These are phyloP conservation scores for Camelus bactrianus DNA, from an alignment of 2,113 vertebrate genomes.

Conservation along the genomic window DNA sequence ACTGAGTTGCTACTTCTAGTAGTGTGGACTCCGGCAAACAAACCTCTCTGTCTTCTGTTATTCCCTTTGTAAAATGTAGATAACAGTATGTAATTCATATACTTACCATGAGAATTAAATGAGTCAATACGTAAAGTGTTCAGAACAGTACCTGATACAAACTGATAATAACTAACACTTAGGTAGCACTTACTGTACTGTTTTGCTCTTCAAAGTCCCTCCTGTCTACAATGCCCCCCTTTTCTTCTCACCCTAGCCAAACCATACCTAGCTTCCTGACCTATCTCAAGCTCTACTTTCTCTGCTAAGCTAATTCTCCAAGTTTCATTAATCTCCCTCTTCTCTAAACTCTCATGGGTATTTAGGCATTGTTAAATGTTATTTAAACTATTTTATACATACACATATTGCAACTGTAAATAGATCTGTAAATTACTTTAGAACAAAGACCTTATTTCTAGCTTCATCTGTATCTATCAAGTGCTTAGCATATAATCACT, in stretches of 20 bases:
- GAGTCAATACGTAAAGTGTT: neutral
- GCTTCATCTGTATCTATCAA: neutral
- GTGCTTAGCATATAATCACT: neutral
- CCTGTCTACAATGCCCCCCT: neutral
- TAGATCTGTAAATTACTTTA: neutral
- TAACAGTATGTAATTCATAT: neutral
- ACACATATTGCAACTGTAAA: neutral
- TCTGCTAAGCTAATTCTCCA: slow-evolving; percentile 14
- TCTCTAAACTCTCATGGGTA: neutral
- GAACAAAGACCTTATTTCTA: slow-evolving; percentile 48
- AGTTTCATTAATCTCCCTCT: neutral
- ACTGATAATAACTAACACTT: neutral
- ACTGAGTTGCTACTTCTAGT: neutral
- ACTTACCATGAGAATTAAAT: neutral
- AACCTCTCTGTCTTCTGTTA: neutral
- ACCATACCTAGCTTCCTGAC: neutral
- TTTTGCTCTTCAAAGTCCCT: neutral
- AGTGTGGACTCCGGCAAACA: neutral
- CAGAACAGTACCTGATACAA: neutral
- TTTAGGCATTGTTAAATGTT: slow-evolving; percentile 14
- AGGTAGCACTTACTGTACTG: neutral
- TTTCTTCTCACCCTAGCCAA: neutral
- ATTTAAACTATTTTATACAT: slow-evolving; percentile 49
- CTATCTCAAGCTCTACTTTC: neutral
- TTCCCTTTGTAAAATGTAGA: neutral